These are phyloP conservation scores for Enteromius unitaeniatus DNA, from an alignment of 2,797 vertebrate genomes.

Conservation along the genomic window DNA sequence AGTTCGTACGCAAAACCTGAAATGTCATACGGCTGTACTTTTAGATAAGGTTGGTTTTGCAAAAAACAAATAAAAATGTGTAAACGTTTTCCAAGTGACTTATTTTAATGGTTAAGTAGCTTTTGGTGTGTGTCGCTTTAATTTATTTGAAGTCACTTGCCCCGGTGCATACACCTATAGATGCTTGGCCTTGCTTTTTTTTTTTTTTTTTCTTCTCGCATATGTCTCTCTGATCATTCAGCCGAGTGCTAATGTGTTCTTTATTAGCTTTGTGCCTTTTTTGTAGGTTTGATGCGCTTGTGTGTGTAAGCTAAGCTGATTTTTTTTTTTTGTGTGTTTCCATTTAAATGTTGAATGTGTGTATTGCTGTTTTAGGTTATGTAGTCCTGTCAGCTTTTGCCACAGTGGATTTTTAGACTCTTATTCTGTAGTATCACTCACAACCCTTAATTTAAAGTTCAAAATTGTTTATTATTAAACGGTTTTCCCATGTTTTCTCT, in stretches of 20 bases:
- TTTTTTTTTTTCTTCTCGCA: fast-evolving
- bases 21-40: not conserved
- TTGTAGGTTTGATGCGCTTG: not conserved
- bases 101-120: not conserved
- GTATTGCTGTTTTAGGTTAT: not conserved
- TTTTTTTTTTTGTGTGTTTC: not conserved
- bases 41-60: not conserved
- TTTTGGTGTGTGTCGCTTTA: not conserved
- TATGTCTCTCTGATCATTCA: not conserved
- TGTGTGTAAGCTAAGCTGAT: not conserved
- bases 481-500: not conserved
- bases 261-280: not conserved
- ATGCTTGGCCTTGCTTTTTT: not conserved
- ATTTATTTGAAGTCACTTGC: not conserved
- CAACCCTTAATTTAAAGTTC: not conserved
- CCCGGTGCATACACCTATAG: not conserved
- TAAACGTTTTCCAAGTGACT: not conserved
- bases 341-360: not conserved
- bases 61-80: not conserved
- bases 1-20: constrained; percentile 9
- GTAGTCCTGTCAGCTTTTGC: constrained; percentile 10
- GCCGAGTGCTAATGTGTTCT: not conserved
- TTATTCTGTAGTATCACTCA: not conserved
- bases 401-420: not conserved
- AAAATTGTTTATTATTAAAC: not conserved